phyloP scores from a whole-genome alignment of 2,797 vertebrate genomes.

The Chrysocyon brachyurus region DNA sequence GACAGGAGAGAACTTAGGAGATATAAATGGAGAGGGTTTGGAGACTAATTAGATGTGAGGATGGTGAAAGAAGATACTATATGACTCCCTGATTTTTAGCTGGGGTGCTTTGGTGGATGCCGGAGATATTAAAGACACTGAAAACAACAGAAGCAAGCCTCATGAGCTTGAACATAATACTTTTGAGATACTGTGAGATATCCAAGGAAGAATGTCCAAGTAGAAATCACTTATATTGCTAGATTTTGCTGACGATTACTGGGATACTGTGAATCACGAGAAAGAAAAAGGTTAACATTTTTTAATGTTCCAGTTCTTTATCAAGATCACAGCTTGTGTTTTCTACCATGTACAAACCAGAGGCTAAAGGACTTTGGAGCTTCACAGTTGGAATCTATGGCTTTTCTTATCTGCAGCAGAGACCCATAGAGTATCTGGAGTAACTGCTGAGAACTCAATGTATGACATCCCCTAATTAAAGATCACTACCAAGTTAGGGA shows the following conservation, averaged over 20 bases:
- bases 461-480: constrained; percentile 77
- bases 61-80: neutral
- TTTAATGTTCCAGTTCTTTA: constrained; percentile 63
- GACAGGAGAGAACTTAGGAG: neutral
- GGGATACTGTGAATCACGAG: neutral
- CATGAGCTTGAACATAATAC: neutral
- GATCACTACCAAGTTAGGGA: constrained; percentile 67
- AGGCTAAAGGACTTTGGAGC: constrained; percentile 67
- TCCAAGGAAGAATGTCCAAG: neutral
- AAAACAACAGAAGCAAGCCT: neutral
- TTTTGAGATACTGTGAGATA: constrained; percentile 6
- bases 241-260: neutral
- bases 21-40: neutral
- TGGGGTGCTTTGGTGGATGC: neutral
- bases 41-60: neutral
- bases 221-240: neutral
- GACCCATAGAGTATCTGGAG: constrained; percentile 27
- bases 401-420: constrained; percentile 68
- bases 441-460: constrained; percentile 67
- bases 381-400: constrained; percentile 59
- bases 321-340: constrained; percentile 78
- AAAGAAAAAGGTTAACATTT: constrained; percentile 71
- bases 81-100: neutral
- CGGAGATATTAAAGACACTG: neutral
- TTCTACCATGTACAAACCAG: constrained; percentile 65